phyloP scores from a whole-genome alignment of 2,888 invertebrate species.

The Scelioninae gen. 1 region DNA sequence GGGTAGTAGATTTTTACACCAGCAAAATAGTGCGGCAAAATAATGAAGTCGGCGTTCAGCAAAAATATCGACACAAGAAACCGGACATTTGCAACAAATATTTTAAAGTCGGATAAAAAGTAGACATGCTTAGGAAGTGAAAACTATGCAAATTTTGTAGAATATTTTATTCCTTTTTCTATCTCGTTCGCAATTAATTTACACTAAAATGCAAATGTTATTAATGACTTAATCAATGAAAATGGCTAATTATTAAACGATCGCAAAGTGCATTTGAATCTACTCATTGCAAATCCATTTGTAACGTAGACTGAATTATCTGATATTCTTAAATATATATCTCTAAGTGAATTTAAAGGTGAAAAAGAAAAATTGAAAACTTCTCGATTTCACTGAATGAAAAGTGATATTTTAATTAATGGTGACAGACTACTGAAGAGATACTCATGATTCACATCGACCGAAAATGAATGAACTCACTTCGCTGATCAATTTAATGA shows the following conservation, averaged over 20 bases:
- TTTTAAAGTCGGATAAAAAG: not conserved
- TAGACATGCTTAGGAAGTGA: not conserved
- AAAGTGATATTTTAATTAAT: constrained; percentile 14
- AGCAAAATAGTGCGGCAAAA: constrained; percentile 5
- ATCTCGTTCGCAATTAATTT: not conserved
- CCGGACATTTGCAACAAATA: not conserved
- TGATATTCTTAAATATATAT: too few species aligned
- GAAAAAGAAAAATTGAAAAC: not conserved
- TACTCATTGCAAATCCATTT: too few species aligned
- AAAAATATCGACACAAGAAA: not conserved
- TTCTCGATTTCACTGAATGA: not conserved
- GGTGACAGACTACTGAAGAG: constrained; percentile 2
- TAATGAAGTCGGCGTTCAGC: constrained; percentile 22
- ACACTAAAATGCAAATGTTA: not conserved
- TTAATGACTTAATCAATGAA: not conserved
- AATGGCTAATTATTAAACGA: too few species aligned
- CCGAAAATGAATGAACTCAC: constrained; percentile 36
- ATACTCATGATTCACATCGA: constrained; percentile 31
- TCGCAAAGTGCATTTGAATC: too few species aligned
- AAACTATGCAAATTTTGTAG: not conserved
- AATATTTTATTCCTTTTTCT: not conserved
- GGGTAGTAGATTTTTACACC: constrained; percentile 17
- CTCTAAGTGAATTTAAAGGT: not conserved
- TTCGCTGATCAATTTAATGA: constrained; percentile 50
- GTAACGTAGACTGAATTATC: not conserved